Conservation (phyloP, 2,888 invertebrate genomes). For the Boloria selene region DNA sequence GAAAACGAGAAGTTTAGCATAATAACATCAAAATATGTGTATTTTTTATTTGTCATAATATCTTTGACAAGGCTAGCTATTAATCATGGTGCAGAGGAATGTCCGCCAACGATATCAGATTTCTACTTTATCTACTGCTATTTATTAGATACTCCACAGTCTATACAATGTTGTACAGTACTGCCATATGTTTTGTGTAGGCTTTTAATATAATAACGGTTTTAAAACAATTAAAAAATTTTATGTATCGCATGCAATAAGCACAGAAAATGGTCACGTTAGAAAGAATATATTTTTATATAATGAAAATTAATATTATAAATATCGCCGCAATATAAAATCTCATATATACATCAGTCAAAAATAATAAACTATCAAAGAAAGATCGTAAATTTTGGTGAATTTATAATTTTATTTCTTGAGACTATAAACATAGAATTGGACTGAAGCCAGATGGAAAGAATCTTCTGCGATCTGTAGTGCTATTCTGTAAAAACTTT, state of each 20-base stretch:
- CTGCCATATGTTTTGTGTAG: not conserved
- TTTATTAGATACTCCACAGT: constrained; percentile 13
- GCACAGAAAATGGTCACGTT: too few species aligned
- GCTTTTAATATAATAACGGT: not conserved
- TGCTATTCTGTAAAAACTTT: too few species aligned
- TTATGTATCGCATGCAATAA: not conserved
- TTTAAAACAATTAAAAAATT: not conserved
- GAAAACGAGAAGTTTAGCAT: not conserved
- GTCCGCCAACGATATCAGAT: constrained; percentile 22
- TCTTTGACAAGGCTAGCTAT: constrained; percentile 1
- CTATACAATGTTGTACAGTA: not conserved
- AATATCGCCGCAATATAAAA: too few species aligned
- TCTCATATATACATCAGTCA: too few species aligned
- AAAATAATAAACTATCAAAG: too few species aligned
- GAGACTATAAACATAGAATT: too few species aligned
- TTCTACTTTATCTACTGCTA: constrained; percentile 17
- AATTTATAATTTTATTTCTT: too few species aligned
- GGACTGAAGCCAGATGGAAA: too few species aligned
- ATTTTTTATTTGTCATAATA: not conserved
- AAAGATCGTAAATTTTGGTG: too few species aligned
- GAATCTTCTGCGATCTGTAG: too few species aligned
- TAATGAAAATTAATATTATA: too few species aligned
- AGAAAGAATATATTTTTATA: too few species aligned
- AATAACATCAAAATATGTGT: not conserved
- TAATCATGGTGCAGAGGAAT: not conserved